Percentiles rank a stretch among this genome's conserved stretches.
phyloP scores from a whole-genome alignment of 2,797 vertebrate genomes.

The Eremophila alpestris region DNA sequence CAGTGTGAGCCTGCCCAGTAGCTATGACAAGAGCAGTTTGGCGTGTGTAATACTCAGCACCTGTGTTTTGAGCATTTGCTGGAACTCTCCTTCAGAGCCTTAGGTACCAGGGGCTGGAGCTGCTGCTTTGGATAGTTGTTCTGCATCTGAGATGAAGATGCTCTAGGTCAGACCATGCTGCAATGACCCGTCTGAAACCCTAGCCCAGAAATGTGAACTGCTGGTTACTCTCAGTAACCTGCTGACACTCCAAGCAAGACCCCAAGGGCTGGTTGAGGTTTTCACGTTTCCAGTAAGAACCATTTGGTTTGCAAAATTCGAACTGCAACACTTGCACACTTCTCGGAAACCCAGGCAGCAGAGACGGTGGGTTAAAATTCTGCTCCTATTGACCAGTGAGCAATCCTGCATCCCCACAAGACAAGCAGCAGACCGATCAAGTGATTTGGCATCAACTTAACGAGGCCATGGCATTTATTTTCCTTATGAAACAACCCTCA shows the following conservation, averaged over 20 bases:
- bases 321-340: neutral
- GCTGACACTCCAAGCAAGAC: neutral
- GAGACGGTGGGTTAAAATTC: neutral
- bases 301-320: neutral
- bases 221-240: neutral
- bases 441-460: neutral
- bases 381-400: neutral
- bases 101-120: neutral
- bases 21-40: neutral
- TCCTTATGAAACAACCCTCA: neutral
- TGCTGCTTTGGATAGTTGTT: neutral
- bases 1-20: neutral
- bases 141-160: neutral
- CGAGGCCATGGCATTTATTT: neutral
- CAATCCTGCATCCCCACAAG: neutral
- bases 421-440: neutral
- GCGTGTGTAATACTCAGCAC: neutral
- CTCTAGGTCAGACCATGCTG: neutral
- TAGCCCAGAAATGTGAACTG: neutral
- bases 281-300: neutral
- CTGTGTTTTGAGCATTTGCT: neutral
- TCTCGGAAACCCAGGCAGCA: neutral
- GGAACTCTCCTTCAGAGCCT: neutral
- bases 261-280: neutral
- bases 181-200: neutral